Conservation (phyloP, 2,888 invertebrate species). For the Drosophila borborema region DNA sequence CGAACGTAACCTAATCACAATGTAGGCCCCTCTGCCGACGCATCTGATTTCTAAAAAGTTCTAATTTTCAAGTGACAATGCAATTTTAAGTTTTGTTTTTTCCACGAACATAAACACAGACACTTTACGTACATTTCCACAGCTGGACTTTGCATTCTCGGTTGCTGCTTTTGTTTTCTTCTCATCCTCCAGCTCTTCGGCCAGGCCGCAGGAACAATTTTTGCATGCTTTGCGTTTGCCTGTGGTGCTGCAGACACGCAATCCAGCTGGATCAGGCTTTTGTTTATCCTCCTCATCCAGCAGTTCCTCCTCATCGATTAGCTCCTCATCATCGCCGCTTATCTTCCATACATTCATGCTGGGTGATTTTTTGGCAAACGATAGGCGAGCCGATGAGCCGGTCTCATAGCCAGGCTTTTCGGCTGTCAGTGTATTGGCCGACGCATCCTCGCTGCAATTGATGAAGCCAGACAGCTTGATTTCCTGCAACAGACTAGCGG, state of each 20-base stretch:
- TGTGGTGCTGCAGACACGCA: conserved; percentile 94
- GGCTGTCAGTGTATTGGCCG: conserved; percentile 84
- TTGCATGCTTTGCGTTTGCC: conserved; percentile 98
- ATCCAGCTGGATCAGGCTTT: conserved; percentile 93
- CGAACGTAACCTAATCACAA: no score
- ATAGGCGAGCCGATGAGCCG: conserved; percentile 88
- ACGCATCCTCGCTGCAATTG: conserved; percentile 70
- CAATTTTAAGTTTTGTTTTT: not conserved
- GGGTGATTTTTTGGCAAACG: conserved; percentile 77
- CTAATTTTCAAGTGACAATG: not conserved
- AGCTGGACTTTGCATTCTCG: conserved; percentile 93
- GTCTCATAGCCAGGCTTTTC: conserved; percentile 91
- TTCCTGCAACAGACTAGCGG: conserved; percentile 85
- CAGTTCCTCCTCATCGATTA: conserved; percentile 95
- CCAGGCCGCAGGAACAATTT: conserved; percentile 98
- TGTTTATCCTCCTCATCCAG: conserved; percentile 95
- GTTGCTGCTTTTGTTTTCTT: conserved; percentile 79
- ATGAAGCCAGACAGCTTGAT: conserved; percentile 89
- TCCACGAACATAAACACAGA: not conserved
- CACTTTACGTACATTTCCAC: conserved; percentile 94
- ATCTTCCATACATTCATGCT: conserved; percentile 91
- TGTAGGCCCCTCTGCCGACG: not conserved
- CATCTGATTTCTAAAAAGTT: not conserved
- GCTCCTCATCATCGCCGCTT: conserved; percentile 88
- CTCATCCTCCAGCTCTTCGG: conserved; percentile 94